Conservation (phyloP, 2,797 vertebrate species). For the Lycodopsis pacificus region DNA sequence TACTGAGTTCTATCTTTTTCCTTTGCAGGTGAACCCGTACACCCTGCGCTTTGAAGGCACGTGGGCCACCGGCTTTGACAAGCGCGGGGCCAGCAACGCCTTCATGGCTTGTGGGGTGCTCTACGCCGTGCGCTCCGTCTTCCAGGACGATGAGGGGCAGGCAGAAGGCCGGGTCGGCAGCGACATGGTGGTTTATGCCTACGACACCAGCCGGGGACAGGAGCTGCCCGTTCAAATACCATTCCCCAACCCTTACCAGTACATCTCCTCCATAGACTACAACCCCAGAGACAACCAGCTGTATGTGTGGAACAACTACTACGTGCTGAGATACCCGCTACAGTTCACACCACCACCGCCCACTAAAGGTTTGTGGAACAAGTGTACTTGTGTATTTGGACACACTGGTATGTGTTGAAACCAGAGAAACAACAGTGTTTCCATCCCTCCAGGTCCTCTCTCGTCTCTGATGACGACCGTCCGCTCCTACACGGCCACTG, state of each 20-base stretch:
- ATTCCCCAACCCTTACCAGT: conserved; percentile 96
- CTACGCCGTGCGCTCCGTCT: conserved; percentile 92
- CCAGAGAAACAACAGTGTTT: background rate
- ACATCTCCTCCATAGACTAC: conserved; percentile 94
- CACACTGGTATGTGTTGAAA: background rate
- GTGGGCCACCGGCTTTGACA: conserved; percentile 94
- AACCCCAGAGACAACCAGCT: conserved; percentile 96
- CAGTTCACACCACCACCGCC: conserved; percentile 90
- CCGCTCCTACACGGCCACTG: conserved; percentile 86
- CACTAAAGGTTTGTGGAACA: conserved; percentile 84
- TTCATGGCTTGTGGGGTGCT: conserved; percentile 96
- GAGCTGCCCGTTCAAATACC: conserved; percentile 88
- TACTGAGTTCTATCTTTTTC: background rate
- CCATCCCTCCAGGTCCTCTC: conserved; percentile 75
- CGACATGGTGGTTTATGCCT: conserved; percentile 92
- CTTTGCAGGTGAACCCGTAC: conserved; percentile 91
- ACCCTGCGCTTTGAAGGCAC: conserved; percentile 94
- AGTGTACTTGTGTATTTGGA: background rate
- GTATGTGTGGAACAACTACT: conserved; percentile 97
- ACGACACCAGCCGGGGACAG: conserved; percentile 90
- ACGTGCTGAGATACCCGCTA: conserved; percentile 91
- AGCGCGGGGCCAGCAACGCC: conserved; percentile 93
- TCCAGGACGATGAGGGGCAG: conserved; percentile 93
- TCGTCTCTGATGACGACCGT: conserved; percentile 86
- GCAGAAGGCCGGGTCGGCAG: conserved; percentile 90